Percentiles rank a stretch among this genome's conserved stretches.
Conservation (phyloP, 2,797 vertebrate species). For the Podargus strigoides region DNA sequence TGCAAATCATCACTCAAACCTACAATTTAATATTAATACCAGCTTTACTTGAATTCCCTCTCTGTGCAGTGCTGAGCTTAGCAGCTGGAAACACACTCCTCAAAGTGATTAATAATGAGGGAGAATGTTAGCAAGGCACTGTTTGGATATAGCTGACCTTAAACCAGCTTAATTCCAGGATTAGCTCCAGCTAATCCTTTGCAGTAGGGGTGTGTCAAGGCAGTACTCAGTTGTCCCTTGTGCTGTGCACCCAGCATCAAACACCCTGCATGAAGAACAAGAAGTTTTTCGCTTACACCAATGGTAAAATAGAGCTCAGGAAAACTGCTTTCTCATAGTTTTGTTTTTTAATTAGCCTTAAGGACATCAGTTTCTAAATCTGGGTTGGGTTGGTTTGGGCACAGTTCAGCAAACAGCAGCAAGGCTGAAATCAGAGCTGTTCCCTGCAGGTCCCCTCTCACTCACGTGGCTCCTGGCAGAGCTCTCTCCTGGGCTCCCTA, state of each 20-base stretch:
- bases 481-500: not conserved
- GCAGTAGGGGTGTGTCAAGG: not conserved
- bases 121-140: not conserved
- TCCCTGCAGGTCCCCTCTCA: not conserved
- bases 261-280: not conserved
- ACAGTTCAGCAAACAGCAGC: not conserved
- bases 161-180: not conserved
- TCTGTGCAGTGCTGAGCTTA: not conserved
- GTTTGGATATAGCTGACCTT: not conserved
- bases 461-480: not conserved
- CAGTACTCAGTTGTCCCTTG: not conserved
- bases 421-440: not conserved
- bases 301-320: not conserved
- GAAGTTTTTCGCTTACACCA: rapidly evolving
- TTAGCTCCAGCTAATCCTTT: not conserved
- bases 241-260: rapidly evolving
- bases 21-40: not conserved
- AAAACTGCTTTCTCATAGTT: not conserved
- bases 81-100: not conserved
- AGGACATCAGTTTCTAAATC: not conserved
- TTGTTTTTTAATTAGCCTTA: not conserved
- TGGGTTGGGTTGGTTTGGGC: not conserved
- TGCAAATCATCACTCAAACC: not conserved
- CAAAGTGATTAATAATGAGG: not conserved
- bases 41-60: not conserved